These are phyloP conservation scores for Mesitornis unicolor DNA, from an alignment of 2,113 vertebrate genomes.

Conservation along the genomic window DNA sequence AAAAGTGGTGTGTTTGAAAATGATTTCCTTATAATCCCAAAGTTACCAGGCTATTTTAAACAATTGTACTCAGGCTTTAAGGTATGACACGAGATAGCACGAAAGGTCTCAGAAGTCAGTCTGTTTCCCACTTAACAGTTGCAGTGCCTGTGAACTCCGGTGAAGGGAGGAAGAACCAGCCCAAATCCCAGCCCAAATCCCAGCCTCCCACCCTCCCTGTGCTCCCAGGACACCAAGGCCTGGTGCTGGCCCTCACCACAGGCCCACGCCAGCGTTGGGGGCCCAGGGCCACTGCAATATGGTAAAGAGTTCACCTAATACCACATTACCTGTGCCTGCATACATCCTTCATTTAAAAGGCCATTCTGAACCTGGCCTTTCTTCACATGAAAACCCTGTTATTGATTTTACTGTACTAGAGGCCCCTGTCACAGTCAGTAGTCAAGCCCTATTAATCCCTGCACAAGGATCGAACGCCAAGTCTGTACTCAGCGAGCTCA, in stretches of 20 bases:
- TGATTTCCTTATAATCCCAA: not conserved
- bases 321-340: not conserved
- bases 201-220: fast-evolving
- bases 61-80: not conserved
- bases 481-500: not conserved
- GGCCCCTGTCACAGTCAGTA: not conserved
- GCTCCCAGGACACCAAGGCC: not conserved
- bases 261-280: fast-evolving
- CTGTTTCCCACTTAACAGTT: not conserved
- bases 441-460: not conserved
- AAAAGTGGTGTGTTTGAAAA: not conserved
- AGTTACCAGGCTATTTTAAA: not conserved
- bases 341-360: not conserved
- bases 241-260: fast-evolving
- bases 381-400: not conserved
- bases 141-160: not conserved
- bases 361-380: not conserved
- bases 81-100: not conserved
- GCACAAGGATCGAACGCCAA: not conserved
- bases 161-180: not conserved
- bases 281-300: no score
- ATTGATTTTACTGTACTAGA: fast-evolving
- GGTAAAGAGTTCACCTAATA: not conserved
- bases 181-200: no score
- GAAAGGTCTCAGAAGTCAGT: not conserved